Percentiles rank a stretch among this genome's conserved stretches.
Conservation (phyloP, 2,888 invertebrate genomes). For the Gastracanthus pulcherrimus region DNA sequence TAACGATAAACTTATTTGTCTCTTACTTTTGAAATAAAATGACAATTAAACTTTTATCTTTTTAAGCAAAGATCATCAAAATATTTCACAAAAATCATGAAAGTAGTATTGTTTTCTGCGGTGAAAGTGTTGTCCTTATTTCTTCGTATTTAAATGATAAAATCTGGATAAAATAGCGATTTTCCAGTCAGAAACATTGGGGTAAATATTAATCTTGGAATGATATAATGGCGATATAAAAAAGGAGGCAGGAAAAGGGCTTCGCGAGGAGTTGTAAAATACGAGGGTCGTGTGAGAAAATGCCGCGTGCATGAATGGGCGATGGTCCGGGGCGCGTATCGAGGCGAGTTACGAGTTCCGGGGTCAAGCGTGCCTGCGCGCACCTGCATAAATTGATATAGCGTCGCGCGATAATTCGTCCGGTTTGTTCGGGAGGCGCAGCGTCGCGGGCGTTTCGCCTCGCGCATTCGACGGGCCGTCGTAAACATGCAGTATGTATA, state of each 20-base stretch:
- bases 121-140: too few relatives aligned
- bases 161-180: too few relatives aligned
- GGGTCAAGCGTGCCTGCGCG: neutral
- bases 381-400: conserved; percentile 38
- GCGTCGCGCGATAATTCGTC: conserved; percentile 33
- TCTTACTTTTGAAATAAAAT: too few relatives aligned
- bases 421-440: conserved; percentile 41
- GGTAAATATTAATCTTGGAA: too few relatives aligned
- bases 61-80: too few relatives aligned
- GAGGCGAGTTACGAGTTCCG: conserved; percentile 19
- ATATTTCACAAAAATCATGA: too few relatives aligned
- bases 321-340: conserved; percentile 20
- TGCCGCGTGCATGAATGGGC: conserved; percentile 21
- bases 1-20: too few relatives aligned
- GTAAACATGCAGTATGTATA: conserved; percentile 76
- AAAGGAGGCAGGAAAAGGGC: neutral
- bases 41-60: too few relatives aligned
- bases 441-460: conserved; percentile 52
- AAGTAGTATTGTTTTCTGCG: too few relatives aligned
- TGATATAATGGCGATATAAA: neutral
- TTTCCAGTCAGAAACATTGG: too few relatives aligned
- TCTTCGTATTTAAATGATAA: too few relatives aligned
- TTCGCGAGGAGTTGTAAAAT: neutral
- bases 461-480: conserved; percentile 64
- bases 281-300: neutral